Evolutionary conservation across 2,113 vertebrate genomes (phyloP).

Genomic region (Solea solea): DNA sequence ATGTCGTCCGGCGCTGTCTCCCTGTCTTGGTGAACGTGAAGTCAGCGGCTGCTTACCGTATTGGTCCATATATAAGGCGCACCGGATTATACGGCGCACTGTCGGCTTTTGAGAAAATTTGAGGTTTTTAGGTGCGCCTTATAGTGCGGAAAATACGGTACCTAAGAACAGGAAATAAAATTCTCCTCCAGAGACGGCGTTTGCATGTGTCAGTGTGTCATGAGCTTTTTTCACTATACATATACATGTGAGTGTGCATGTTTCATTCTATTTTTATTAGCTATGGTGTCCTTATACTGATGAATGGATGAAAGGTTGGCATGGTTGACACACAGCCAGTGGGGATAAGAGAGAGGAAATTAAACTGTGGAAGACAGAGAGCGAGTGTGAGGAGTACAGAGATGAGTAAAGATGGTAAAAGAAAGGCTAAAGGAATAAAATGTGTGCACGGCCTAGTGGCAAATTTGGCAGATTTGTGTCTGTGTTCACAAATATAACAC

Average conservation of each 20-base stretch:
- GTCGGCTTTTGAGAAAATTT: no score
- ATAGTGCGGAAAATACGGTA: no score
- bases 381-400: not conserved
- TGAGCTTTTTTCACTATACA: conserved; percentile 9
- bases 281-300: conserved; percentile 37
- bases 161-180: conserved; percentile 4
- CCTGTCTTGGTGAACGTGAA: no score
- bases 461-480: not conserved
- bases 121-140: no score
- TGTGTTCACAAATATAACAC: not conserved
- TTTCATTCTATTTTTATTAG: conserved; percentile 29
- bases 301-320: conserved; percentile 38
- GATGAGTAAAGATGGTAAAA: conserved; percentile 4
- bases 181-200: conserved; percentile 6
- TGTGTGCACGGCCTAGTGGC: not conserved
- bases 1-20: no score
- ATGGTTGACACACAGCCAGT: conserved; percentile 25
- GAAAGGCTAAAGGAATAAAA: not conserved
- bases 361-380: not conserved
- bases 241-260: not conserved
- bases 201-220: not conserved
- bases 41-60: no score
- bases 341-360: not conserved
- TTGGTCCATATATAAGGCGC: no score
- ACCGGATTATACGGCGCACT: no score